A percentile compares a stretch with the other conserved stretches of the same genome.
phyloP scores from a whole-genome alignment of 2,113 vertebrate species.

The Microtus montanus region DNA sequence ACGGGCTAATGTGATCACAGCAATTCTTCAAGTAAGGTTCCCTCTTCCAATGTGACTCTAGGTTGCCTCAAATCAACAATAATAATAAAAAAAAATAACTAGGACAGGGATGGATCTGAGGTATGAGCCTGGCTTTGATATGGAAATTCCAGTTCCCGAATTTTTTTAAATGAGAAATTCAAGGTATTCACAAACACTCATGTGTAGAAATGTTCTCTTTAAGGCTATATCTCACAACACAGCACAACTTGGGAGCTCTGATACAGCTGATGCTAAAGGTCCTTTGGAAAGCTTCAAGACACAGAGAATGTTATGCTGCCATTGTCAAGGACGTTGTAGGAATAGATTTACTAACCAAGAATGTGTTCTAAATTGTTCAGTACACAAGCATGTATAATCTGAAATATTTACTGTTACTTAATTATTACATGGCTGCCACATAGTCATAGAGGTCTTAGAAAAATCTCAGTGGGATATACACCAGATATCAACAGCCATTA shows the following conservation, averaged over 20 bases:
- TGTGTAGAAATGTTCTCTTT: background rate
- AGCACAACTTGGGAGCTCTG: background rate
- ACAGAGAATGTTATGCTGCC: background rate
- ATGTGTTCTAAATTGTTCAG: background rate
- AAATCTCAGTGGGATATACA: background rate
- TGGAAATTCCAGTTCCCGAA: background rate
- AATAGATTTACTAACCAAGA: background rate
- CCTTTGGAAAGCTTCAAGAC: background rate
- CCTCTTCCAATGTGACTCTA: background rate
- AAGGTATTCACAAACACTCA: background rate
- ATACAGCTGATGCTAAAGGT: background rate
- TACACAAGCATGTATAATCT: background rate
- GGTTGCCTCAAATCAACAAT: background rate
- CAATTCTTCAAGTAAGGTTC: background rate
- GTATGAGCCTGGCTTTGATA: background rate
- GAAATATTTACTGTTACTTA: background rate
- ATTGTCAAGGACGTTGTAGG: background rate
- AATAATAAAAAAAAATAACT: background rate
- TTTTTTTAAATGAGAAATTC: background rate
- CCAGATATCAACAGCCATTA: no score
- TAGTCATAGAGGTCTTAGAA: background rate
- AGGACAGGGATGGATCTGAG: background rate
- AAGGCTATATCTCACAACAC: background rate
- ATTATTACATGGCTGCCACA: background rate
- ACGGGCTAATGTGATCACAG: background rate